Evolutionary conservation across 2,888 invertebrate genomes (phyloP).

Genomic region (Eledona agricola): DNA sequence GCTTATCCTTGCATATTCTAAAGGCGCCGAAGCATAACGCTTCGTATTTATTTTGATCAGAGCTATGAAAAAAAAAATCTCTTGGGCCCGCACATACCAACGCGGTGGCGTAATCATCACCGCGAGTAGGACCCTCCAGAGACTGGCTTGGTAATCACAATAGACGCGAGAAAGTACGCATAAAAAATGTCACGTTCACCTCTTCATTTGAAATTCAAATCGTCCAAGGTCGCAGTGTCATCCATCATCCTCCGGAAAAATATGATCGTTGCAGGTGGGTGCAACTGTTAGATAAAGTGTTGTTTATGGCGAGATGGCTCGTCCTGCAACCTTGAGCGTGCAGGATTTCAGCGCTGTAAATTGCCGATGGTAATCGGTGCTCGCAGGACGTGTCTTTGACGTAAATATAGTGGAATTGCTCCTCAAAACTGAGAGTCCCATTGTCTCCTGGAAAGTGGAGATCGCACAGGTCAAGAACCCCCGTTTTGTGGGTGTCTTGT

Average conservation of each 20-base stretch:
- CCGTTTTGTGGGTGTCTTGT: slow-evolving; percentile 2
- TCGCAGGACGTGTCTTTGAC: slow-evolving; percentile 8
- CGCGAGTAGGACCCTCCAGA: neutral
- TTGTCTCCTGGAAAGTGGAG: too few species aligned
- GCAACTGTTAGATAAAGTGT: slow-evolving; percentile 18
- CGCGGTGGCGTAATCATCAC: slow-evolving; percentile 1
- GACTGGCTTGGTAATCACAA: neutral
- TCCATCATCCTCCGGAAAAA: slow-evolving; percentile 15
- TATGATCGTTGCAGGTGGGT: slow-evolving; percentile 11
- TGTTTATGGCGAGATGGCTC: slow-evolving; percentile 18
- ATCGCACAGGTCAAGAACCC: slow-evolving; percentile 1
- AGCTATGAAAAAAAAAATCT: neutral
- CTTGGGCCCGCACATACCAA: slow-evolving; percentile 5
- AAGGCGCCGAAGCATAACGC: slow-evolving; percentile 7
- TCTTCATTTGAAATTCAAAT: slow-evolving; percentile 9
- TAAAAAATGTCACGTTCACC: slow-evolving; percentile 9
- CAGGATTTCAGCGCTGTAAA: slow-evolving; percentile 17
- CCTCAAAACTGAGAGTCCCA: too few species aligned
- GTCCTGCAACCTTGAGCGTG: slow-evolving; percentile 15
- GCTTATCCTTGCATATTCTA: slow-evolving; percentile 12
- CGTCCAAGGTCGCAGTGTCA: slow-evolving; percentile 5
- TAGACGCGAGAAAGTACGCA: slow-evolving; percentile 2
- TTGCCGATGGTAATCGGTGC: slow-evolving; percentile 17
- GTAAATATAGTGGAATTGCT: slow-evolving; percentile 4
- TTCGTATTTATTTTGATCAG: neutral